These are phyloP conservation scores for Haliaeetus leucogaster DNA, from an alignment of 2,113 vertebrate species.

Conservation along the genomic window DNA sequence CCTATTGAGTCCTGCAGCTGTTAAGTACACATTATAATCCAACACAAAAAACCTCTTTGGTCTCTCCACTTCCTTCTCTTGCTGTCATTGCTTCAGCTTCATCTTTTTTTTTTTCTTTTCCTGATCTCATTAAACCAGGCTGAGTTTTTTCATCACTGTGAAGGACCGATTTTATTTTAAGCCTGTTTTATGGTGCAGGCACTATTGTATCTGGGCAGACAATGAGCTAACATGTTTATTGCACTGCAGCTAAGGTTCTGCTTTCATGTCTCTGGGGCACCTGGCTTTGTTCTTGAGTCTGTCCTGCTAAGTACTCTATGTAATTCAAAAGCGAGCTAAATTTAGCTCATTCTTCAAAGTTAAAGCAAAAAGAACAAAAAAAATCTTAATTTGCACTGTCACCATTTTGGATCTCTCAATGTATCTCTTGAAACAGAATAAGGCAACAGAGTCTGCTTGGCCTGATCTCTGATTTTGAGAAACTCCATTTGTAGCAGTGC, in stretches of 20 bases:
- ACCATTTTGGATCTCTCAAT: fast-evolving
- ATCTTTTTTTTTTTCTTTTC: neutral
- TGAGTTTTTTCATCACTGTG: neutral
- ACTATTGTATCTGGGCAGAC: neutral
- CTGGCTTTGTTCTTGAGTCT: neutral
- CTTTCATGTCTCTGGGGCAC: neutral
- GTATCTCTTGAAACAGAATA: neutral
- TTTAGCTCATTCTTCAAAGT: neutral
- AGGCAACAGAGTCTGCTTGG: neutral
- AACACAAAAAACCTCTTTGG: neutral
- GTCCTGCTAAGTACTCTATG: neutral
- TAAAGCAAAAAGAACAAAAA: neutral
- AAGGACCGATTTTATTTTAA: neutral
- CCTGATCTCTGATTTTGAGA: neutral
- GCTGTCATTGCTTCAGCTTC: neutral
- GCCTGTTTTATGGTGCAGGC: neutral
- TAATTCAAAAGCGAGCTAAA: neutral
- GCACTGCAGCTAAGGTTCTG: neutral
- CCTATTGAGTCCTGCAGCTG: neutral
- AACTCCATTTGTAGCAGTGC: neutral
- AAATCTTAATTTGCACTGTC: neutral
- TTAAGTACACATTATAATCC: neutral
- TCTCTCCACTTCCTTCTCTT: neutral
- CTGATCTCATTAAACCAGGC: neutral
- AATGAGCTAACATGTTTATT: fast-evolving